Conservation (phyloP, 2,888 invertebrate genomes). For the Polylopha cassiicola region DNA sequence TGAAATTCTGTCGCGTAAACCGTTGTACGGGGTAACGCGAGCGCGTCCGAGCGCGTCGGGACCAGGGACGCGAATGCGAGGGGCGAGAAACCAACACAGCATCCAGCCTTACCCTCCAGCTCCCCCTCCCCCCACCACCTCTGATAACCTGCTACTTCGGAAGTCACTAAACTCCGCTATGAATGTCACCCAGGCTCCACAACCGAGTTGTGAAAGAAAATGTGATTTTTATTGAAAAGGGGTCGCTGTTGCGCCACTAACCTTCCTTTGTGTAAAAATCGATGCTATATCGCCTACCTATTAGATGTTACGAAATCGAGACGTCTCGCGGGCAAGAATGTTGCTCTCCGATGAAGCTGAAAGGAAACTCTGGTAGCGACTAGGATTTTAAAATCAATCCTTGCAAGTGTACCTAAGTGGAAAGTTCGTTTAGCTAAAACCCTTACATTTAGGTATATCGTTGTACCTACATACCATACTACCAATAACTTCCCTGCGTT, state of each 20-base stretch:
- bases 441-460: no score
- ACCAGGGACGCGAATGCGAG: conserved; percentile 64
- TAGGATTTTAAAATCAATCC: neutral
- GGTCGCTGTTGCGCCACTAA: conserved; percentile 53
- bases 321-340: conserved; percentile 35
- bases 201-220: conserved; percentile 65
- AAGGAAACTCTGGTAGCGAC: neutral
- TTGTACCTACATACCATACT: no score
- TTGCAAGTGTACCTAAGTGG: neutral
- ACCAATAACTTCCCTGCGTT: no score
- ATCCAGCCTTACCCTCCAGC: conserved; percentile 56
- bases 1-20: conserved; percentile 26
- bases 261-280: conserved; percentile 56
- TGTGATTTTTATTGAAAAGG: conserved; percentile 70
- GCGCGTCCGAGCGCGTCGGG: conserved; percentile 59
- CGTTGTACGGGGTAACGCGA: conserved; percentile 34
- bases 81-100: conserved; percentile 56
- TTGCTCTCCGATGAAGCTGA: neutral
- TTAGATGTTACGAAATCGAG: conserved; percentile 49
- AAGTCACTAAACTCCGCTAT: conserved; percentile 74
- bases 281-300: conserved; percentile 49
- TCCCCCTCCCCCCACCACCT: conserved; percentile 41
- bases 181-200: conserved; percentile 66
- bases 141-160: conserved; percentile 77
- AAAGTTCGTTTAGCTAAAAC: no score